Evolutionary conservation across 2,888 invertebrate species (phyloP), one percentile per base, ranked within the genome.

Genomic region (Rhodophaea formosa): DNA sequence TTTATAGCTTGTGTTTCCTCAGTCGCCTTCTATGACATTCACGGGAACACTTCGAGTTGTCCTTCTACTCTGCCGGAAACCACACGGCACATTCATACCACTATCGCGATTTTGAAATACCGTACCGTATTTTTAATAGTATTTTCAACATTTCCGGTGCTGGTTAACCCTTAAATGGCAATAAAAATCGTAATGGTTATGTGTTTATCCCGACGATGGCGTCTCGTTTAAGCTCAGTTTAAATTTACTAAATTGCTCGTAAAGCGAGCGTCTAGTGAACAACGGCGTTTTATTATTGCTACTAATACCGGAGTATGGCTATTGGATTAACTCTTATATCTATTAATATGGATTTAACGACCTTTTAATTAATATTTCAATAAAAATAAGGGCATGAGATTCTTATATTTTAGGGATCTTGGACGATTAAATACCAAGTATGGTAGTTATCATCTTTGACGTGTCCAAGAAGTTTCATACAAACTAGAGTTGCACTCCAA

Each of bases 101-200:
- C 42, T 42, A 42, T n/a, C 1, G n/a, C 10, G 10, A 43, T 43
- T 1, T 7, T 10, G n/a, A 12, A 43, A 12, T 23, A 0, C 5
- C 8, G 23, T 23, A 23, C 2, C 2, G 5, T 23, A 23, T n/a
- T n/a, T n/a, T n/a, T n/a, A 23, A 23, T 23, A 15, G n/a, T 7
- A 30, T 30, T 30, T 14, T 14, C 15, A 51, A 51, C 12, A 16
- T 44, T 53, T 42, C 43, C 30, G n/a, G 8, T 15, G 5, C 23
- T 12, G 42, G 8, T n/a, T 23, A 29, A 42, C 60, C 56, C 66
- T 67, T 69, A 69, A 70, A 64, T 51, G 49, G 58, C 17, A 60
- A 64, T 61, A 71, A 68, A 72, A 72, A 61, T 29, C 29, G 62
- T 68, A 68, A 71, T 70, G 64, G 53, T 57, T 63, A 62, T 59